These are phyloP conservation scores for Labrus mixtus DNA, from an alignment of 2,113 vertebrate genomes.

Conservation along the genomic window DNA sequence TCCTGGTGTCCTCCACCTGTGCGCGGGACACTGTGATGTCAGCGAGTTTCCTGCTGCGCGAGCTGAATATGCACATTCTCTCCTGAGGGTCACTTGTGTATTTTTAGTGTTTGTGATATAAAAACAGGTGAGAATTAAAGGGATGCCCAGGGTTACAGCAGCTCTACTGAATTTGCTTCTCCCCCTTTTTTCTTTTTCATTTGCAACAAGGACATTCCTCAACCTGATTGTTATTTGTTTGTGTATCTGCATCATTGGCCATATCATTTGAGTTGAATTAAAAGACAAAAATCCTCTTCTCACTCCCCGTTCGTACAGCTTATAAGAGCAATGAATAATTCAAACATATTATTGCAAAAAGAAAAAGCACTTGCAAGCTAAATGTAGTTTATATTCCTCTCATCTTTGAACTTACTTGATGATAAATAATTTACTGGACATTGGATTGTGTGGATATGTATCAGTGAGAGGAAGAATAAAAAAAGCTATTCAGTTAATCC, in stretches of 20 bases:
- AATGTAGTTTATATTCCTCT: slow-evolving; percentile 30
- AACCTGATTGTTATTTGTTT: slow-evolving; percentile 36
- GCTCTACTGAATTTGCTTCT: slow-evolving; percentile 24
- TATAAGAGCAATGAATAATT: slow-evolving; percentile 54
- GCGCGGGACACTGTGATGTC: slow-evolving; percentile 74
- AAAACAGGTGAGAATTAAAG: slow-evolving; percentile 65
- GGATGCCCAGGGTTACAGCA: slow-evolving; percentile 56
- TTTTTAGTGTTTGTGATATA: slow-evolving; percentile 77
- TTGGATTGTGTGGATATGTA: neutral
- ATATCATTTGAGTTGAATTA: slow-evolving; percentile 42
- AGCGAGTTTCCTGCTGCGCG: slow-evolving; percentile 70
- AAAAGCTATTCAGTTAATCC: neutral
- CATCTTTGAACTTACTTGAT: slow-evolving; percentile 12
- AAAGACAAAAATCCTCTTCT: slow-evolving; percentile 29
- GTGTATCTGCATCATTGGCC: slow-evolving; percentile 34
- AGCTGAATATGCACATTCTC: slow-evolving; percentile 72
- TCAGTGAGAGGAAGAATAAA: neutral
- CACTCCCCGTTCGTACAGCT: slow-evolving; percentile 1
- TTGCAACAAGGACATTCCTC: slow-evolving; percentile 44
- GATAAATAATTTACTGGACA: slow-evolving; percentile 20
- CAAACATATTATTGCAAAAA: slow-evolving; percentile 35
- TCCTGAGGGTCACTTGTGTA: slow-evolving; percentile 73
- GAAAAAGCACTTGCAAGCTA: neutral
- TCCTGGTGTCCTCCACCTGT: slow-evolving; percentile 76
- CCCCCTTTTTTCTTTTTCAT: slow-evolving; percentile 7